These are phyloP conservation scores for Aurelia aurita DNA, from an alignment of 30 jellyfish, hydroid and myxozoan species.

Conservation along the genomic window DNA sequence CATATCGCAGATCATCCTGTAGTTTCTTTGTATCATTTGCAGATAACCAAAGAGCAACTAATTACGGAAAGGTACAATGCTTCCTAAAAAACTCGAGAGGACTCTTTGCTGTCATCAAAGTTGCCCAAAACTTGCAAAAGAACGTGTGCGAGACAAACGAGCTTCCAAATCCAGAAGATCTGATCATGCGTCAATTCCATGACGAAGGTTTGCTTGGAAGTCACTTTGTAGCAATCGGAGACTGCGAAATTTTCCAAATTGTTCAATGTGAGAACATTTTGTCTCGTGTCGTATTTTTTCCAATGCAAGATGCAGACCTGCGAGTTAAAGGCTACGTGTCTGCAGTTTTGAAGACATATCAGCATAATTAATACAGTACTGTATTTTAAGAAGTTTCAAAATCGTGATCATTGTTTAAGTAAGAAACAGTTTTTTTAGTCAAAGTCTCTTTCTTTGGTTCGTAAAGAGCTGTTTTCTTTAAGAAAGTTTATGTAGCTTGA, in stretches of 20 bases:
- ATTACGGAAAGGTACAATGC: neutral
- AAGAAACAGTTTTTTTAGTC: too few relatives aligned
- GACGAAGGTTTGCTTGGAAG: conserved; percentile 6
- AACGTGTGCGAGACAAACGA: conserved; percentile 1
- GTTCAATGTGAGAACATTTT: conserved; percentile 15
- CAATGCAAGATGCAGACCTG: neutral
- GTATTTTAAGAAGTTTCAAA: too few relatives aligned
- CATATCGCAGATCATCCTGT: conserved; percentile 11
- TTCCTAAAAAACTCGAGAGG: conserved; percentile 16
- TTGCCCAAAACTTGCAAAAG: neutral
- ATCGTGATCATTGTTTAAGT: too few relatives aligned
- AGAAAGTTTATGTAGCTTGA: too few relatives aligned
- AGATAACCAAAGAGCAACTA: neutral
- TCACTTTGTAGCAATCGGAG: conserved; percentile 22
- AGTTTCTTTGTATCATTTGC: conserved; percentile 10
- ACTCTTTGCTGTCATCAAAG: conserved; percentile 14
- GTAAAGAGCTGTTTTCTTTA: too few relatives aligned
- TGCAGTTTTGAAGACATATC: conserved; percentile 16
- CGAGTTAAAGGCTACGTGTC: neutral
- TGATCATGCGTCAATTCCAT: conserved; percentile 13
- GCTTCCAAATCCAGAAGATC: conserved; percentile 23
- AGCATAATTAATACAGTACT: conserved; percentile 10
- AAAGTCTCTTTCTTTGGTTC: too few relatives aligned
- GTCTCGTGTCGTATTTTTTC: neutral
- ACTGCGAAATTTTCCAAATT: neutral